Conservation (phyloP, 2,797 vertebrate genomes). For the Podargus strigoides region DNA sequence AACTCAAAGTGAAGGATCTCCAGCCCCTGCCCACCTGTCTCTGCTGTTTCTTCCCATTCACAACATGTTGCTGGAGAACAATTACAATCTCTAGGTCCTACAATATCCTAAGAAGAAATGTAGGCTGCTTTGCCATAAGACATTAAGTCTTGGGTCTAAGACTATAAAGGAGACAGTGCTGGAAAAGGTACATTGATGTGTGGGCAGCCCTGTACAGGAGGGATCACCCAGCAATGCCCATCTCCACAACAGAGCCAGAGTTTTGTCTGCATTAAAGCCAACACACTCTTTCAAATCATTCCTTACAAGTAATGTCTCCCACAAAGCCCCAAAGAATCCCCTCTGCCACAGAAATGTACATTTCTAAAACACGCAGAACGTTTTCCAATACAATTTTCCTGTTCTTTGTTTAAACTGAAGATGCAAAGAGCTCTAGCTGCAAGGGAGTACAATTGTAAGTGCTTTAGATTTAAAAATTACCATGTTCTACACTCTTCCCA, state of each 20-base stretch:
- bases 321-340: background rate
- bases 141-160: background rate
- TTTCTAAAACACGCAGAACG: background rate
- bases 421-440: background rate
- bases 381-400: background rate
- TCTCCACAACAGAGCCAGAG: background rate
- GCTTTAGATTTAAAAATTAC: background rate
- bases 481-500: background rate
- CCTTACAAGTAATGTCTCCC: background rate
- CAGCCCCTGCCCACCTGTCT: background rate
- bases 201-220: no score
- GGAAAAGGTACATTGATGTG: fast-evolving
- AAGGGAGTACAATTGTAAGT: background rate
- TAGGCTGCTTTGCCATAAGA: background rate
- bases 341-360: background rate
- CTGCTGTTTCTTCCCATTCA: background rate
- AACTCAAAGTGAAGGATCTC: background rate
- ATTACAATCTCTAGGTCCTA: background rate
- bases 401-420: background rate
- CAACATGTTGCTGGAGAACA: fast-evolving
- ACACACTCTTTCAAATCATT: background rate
- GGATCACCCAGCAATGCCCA: background rate
- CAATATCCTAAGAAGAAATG: background rate
- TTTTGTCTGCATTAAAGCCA: background rate
- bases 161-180: background rate